phyloP scores from a whole-genome alignment of 2,797 vertebrate species.

The Aeoliscus strigatus region DNA sequence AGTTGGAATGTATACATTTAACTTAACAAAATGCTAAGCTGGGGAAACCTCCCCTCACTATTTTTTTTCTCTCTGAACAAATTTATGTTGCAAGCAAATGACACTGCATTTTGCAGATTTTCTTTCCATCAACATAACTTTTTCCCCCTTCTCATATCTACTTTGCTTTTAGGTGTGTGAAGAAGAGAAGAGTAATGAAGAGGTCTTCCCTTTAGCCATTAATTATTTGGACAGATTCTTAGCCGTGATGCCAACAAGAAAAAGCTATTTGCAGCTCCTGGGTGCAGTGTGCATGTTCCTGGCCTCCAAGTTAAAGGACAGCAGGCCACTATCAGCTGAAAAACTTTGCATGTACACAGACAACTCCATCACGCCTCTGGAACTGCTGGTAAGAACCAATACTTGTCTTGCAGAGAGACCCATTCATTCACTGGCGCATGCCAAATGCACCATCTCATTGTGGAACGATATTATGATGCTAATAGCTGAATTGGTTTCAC shows the following conservation, averaged over 20 bases:
- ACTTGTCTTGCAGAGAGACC: slow-evolving; percentile 17
- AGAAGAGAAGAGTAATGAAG: slow-evolving; percentile 88
- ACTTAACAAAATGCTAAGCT: slow-evolving; percentile 1
- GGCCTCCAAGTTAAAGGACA: slow-evolving; percentile 93
- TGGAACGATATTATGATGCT: slow-evolving; percentile 33
- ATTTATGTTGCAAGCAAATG: too few species aligned
- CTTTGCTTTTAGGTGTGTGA: slow-evolving; percentile 83
- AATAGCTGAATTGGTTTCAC: slow-evolving; percentile 46
- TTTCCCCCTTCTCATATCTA: not conserved
- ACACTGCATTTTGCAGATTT: too few species aligned
- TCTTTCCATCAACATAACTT: not conserved
- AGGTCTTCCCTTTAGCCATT: slow-evolving; percentile 92
- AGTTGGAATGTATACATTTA: slow-evolving; percentile 8
- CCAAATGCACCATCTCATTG: slow-evolving; percentile 32
- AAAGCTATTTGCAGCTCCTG: slow-evolving; percentile 88
- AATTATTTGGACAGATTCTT: slow-evolving; percentile 97
- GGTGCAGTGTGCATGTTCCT: slow-evolving; percentile 93
- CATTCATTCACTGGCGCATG: slow-evolving; percentile 15
- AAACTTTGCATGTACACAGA: slow-evolving; percentile 95
- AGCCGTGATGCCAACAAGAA: slow-evolving; percentile 84
- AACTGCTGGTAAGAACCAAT: slow-evolving; percentile 87
- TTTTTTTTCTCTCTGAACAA: too few species aligned
- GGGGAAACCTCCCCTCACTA: not conserved
- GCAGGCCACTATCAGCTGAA: slow-evolving; percentile 84
- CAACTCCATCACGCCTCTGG: slow-evolving; percentile 87